Percentiles rank a stretch among this genome's conserved stretches.
Conservation (phyloP, 2,888 invertebrate genomes). For the Carabus problematicus region DNA sequence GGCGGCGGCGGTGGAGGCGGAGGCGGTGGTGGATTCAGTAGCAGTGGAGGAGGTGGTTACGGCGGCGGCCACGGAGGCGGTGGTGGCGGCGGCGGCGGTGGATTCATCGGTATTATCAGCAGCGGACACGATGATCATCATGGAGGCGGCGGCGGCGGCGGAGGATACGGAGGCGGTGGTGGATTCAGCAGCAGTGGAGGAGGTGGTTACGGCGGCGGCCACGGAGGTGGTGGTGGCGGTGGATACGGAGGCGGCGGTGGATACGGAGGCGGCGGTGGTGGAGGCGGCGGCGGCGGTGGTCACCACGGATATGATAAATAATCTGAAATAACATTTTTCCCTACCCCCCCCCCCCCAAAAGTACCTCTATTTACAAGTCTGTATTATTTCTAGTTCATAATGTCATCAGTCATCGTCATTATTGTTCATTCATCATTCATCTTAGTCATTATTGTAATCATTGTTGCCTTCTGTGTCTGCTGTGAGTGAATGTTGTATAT, state of each 20-base stretch:
- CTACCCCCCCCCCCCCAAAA: neutral
- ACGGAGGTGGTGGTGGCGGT: neutral
- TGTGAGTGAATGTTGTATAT: slow-evolving; percentile 31
- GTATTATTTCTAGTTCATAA: slow-evolving; percentile 19
- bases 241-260: slow-evolving; percentile 3
- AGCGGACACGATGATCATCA: slow-evolving; percentile 17
- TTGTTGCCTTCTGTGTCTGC: slow-evolving; percentile 26
- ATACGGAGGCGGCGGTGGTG: slow-evolving; percentile 13
- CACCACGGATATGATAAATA: slow-evolving; percentile 23
- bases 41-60: slow-evolving; percentile 13
- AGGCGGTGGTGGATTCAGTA: slow-evolving; percentile 12
- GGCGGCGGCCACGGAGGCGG: slow-evolving; percentile 5
- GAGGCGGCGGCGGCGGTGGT: slow-evolving; percentile 29
- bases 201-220: slow-evolving; percentile 8
- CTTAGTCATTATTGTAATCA: slow-evolving; percentile 23
- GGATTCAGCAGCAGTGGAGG: slow-evolving; percentile 16
- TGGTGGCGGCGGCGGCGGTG: slow-evolving; percentile 9
- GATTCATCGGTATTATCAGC: slow-evolving; percentile 17
- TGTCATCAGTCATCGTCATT: slow-evolving; percentile 8
- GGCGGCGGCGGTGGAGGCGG: slow-evolving; percentile 33
- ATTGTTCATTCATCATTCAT: slow-evolving; percentile 10
- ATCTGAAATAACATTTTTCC: neutral
- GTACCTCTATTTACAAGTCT: slow-evolving; percentile 20
- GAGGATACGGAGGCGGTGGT: slow-evolving; percentile 23
- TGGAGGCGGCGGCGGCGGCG: slow-evolving; percentile 23